Conservation (phyloP, 2,888 invertebrate species). For the Agonopterix subpropinquella region DNA sequence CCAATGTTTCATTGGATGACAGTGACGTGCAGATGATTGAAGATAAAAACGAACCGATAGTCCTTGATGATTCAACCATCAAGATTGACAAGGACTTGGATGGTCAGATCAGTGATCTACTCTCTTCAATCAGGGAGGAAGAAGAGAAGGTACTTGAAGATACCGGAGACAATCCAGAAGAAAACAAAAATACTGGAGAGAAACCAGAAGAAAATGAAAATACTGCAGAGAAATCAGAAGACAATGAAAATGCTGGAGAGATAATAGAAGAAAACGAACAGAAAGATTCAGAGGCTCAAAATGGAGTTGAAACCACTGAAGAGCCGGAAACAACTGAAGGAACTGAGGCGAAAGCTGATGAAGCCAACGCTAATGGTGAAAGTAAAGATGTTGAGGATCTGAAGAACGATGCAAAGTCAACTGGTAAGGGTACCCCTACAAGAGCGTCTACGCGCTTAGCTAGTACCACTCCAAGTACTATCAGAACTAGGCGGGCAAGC, state of each 20-base stretch:
- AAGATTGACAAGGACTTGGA: slow-evolving; percentile 25
- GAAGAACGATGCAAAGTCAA: slow-evolving; percentile 19
- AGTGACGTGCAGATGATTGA: slow-evolving; percentile 6
- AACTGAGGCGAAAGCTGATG: slow-evolving; percentile 1
- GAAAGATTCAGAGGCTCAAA: slow-evolving; percentile 1
- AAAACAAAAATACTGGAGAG: neutral
- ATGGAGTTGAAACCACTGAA: neutral
- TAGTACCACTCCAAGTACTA: slow-evolving; percentile 33
- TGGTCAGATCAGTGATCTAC: slow-evolving; percentile 42
- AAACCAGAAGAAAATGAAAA: slow-evolving; percentile 1
- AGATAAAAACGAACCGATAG: neutral
- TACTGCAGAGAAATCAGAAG: neutral
- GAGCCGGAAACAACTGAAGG: slow-evolving; percentile 3
- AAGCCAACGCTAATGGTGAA: slow-evolving; percentile 2
- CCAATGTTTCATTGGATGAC: neutral
- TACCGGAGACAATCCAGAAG: neutral
- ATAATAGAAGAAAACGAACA: neutral
- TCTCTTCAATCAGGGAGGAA: slow-evolving; percentile 32
- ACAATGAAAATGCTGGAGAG: neutral
- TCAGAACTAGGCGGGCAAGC: slow-evolving; percentile 49
- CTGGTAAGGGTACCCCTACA: slow-evolving; percentile 29
- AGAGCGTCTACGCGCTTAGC: slow-evolving; percentile 35
- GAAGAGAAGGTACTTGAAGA: slow-evolving; percentile 17
- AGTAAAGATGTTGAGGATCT: slow-evolving; percentile 16
- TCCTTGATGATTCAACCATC: neutral